Conservation (phyloP, 2,888 invertebrate species). For the Campoplex capitator region DNA sequence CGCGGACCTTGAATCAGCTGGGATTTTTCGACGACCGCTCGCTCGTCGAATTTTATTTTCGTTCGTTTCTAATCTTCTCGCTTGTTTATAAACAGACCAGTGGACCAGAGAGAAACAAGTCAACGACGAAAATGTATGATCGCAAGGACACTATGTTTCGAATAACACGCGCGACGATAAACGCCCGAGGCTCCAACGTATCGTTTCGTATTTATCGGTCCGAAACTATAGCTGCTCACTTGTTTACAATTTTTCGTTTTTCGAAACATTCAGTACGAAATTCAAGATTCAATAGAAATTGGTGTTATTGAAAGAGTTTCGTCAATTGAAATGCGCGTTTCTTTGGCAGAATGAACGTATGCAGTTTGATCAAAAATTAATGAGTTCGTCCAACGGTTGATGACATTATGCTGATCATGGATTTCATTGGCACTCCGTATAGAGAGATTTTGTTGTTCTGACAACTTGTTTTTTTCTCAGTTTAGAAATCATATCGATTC, state of each 20-base stretch:
- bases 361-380: too few species aligned
- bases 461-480: neutral
- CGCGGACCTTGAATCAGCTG: constrained; percentile 21
- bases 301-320: too few species aligned
- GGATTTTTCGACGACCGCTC: neutral
- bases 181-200: too few species aligned
- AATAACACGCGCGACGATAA: neutral
- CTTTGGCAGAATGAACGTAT: too few species aligned
- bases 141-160: constrained; percentile 46
- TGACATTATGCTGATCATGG: too few species aligned
- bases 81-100: constrained; percentile 25
- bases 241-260: neutral
- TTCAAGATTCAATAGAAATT: too few species aligned
- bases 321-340: too few species aligned
- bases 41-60: neutral
- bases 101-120: constrained; percentile 15
- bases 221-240: neutral
- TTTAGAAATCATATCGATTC: neutral
- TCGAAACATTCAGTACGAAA: neutral
- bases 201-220: neutral
- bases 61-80: constrained; percentile 15
- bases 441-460: neutral
- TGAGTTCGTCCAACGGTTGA: too few species aligned
- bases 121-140: constrained; percentile 42
- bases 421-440: too few species aligned